Evolutionary conservation across 2,797 vertebrate species (phyloP), one percentile per base, ranked within the genome.

Genomic region (Arremon brunneinucha): DNA sequence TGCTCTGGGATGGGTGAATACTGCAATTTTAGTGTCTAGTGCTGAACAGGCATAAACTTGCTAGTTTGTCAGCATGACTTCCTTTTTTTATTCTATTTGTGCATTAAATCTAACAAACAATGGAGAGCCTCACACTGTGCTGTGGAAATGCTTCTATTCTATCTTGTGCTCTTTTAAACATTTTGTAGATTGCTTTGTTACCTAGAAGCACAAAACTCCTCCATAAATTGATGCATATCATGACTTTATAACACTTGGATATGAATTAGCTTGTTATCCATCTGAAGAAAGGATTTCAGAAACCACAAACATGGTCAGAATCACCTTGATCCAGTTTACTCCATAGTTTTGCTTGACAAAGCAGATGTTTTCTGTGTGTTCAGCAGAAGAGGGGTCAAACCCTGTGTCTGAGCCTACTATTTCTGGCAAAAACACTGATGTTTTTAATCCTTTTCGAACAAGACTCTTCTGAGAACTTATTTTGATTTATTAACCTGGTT

Each of bases 401-500:
- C 6, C 23, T 68, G 4, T 84, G 55, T 26, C 60, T 71, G 34
- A 80, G 49, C 37, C 70, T 91, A 70, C 80, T 76, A 89, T 82
- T 95, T 89, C 74, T 94, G 92, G 74, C 63, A 88, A 90, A 82
- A 80, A 0, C 35, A 17, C 46, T 60, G 35, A 72, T 79, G 57
- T 26, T 90, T 94, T 93, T 82, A 75, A 53, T 87, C 41, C 10
- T 80, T 85, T 83, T 78, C 78, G 63, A 88, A 44, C 32, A 55
- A 1, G 4, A 62, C 50, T 87, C 46, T 64, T 89, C 70, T 30
- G 34, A 83, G 43, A 71, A n/a, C 46, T 85, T 56, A 57, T 83
- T 93, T 81, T 94, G 89, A 81, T 92, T 89, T 89, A 89, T 91
- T 94, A 94, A 71, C 53, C 39, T 49, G 34, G 52, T 83, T 69